Evolutionary conservation across 2,113 vertebrate genomes (phyloP), one percentile per base, ranked within the genome.

Genomic region (Podarcis cretensis): DNA sequence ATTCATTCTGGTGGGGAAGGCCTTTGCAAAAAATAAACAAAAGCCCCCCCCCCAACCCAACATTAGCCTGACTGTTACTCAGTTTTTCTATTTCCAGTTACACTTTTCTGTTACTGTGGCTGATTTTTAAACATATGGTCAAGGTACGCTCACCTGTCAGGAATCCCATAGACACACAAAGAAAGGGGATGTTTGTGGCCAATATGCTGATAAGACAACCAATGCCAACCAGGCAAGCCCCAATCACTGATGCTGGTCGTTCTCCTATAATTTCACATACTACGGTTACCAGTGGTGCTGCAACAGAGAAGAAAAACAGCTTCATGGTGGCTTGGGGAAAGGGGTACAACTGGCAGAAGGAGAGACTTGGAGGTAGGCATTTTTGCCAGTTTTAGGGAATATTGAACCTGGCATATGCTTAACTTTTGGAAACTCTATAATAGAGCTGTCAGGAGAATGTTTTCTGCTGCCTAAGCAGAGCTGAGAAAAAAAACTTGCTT

Each of bases 131-230:
- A 37, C 2, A 37, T 37, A 37, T 37, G 35, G 35, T 37, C 35
- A 37, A 35, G 40, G 18, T 48, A 16, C 14, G 96, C 98, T 98
- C 86, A 99, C 98, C 98, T 83, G 97, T 97, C 43, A 99, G 94
- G 9, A 98, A 35, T 90, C 98, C 99, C 98, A 99, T 98, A 94
- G 98, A 98, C 91, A 98, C 20, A 91, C 98, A 99, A 88, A 99
- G 98, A 96, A 97, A 99, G 87, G 97, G 92, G 88, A 98, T 94
- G 0, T 96, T 96, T 89, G 91, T 97, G 89, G 98, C 98, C 81
- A 97, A 96, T 12, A 98, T 98, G 94, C 98, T 99, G 35, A 98
- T 90, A 87, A 99, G 84, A 90, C 98, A 99, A 84, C 98, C 98
- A 83, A 94, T 95, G 0, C 96, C 96, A 57, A 98, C 96, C 85